Conservation (phyloP, 2,797 vertebrate species). For the Choloepus didactylus region DNA sequence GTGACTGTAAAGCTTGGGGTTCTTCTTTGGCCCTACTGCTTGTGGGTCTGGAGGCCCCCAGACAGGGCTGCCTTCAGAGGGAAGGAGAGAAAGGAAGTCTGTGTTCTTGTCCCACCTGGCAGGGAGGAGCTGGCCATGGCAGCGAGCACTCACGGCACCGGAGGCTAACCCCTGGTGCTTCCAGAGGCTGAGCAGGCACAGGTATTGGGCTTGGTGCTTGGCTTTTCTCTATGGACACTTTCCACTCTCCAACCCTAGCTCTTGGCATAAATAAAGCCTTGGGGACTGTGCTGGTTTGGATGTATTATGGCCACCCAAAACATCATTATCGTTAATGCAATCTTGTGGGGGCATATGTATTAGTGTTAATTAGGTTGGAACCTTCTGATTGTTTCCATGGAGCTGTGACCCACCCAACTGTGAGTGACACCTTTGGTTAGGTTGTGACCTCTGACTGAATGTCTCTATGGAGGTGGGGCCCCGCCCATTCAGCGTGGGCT, state of each 20-base stretch:
- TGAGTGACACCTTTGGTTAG: too few species aligned
- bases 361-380: too few species aligned
- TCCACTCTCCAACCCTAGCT: neutral
- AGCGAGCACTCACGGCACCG: neutral
- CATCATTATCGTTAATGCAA: too few species aligned
- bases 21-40: neutral
- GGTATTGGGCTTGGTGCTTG: neutral
- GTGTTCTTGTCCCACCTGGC: neutral
- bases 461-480: too few species aligned
- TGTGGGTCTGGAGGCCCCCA: neutral
- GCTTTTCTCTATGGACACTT: neutral
- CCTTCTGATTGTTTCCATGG: too few species aligned
- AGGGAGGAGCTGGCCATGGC: neutral
- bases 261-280: slow-evolving; percentile 43
- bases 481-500: too few species aligned
- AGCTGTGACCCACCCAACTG: too few species aligned
- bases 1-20: neutral
- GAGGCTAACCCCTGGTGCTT: neutral
- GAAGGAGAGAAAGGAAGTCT: neutral
- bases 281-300: neutral
- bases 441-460: too few species aligned
- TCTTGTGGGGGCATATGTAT: too few species aligned
- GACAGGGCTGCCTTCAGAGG: neutral
- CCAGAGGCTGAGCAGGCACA: neutral
- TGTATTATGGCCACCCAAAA: too few species aligned